A percentile compares a stretch with the other conserved stretches of the same genome.
Evolutionary conservation across 2,113 vertebrate species (phyloP).

Genomic region (Lichenostomus cassidix): DNA sequence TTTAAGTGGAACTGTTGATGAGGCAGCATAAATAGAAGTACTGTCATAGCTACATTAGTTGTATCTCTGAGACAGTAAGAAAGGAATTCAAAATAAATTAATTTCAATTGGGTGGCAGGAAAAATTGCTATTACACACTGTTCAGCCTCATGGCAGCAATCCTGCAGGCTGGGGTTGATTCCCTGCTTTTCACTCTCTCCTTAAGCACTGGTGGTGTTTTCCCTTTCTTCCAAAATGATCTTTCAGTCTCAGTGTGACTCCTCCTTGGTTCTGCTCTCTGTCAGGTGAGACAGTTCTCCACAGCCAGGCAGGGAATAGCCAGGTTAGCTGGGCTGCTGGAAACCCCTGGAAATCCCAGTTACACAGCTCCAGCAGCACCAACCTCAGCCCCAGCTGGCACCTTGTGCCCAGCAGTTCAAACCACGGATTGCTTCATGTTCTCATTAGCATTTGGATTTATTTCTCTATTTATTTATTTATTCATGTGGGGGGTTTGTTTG

Average conservation of each 20-base stretch:
- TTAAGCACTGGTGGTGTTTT: neutral
- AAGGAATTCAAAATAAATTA: neutral
- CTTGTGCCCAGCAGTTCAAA: neutral
- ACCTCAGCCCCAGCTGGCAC: neutral
- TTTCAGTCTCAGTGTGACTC: neutral
- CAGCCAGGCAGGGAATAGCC: constrained; percentile 52
- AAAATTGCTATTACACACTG: neutral
- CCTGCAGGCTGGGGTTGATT: neutral
- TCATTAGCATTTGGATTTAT: neutral
- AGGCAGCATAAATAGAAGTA: neutral
- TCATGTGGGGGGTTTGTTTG: neutral
- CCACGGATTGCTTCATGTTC: neutral
- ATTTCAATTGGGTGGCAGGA: neutral
- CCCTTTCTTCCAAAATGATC: neutral
- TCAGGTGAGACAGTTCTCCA: constrained; percentile 78
- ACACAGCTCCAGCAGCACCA: neutral
- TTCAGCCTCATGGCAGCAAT: neutral
- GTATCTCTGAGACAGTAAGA: neutral
- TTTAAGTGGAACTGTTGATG: neutral
- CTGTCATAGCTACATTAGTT: neutral
- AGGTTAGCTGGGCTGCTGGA: neutral
- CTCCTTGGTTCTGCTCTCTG: constrained; percentile 3
- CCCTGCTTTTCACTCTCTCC: neutral
- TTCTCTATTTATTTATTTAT: neutral
- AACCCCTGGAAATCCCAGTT: neutral